Conservation (phyloP, 2,797 vertebrate species). For the Rhinatrema bivittatum region DNA sequence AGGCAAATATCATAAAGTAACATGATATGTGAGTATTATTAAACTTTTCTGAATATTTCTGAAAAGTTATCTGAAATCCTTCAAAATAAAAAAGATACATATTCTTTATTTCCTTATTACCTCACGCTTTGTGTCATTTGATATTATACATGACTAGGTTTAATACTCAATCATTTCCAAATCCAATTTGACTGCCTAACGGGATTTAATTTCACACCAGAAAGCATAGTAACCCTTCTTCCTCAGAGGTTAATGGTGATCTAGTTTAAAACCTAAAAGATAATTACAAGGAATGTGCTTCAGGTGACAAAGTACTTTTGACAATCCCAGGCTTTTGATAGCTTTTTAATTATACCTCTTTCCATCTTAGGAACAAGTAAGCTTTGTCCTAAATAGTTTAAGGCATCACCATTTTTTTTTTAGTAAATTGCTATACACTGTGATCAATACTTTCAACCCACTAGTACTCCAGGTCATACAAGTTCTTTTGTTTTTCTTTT, state of each 20-base stretch:
- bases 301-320: slow-evolving; percentile 57
- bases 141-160: slow-evolving; percentile 49
- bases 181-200: slow-evolving; percentile 56
- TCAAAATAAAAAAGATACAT: slow-evolving; percentile 12
- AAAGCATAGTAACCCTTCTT: slow-evolving; percentile 52
- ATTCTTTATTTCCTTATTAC: slow-evolving; percentile 5
- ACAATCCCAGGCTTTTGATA: slow-evolving; percentile 47
- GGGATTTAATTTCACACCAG: slow-evolving; percentile 58
- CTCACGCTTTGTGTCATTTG: slow-evolving; percentile 33
- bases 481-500: no score
- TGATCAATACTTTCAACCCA: slow-evolving; percentile 48
- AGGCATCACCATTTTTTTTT: slow-evolving; percentile 23
- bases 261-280: slow-evolving; percentile 48
- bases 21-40: no score
- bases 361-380: slow-evolving; percentile 21
- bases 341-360: slow-evolving; percentile 57
- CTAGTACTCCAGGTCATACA: slow-evolving; percentile 10
- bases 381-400: slow-evolving; percentile 35
- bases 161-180: slow-evolving; percentile 48
- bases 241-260: slow-evolving; percentile 59
- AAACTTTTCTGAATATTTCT: no score
- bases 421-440: slow-evolving; percentile 30
- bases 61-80: slow-evolving; percentile 1
- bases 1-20: no score
- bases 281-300: slow-evolving; percentile 55